Evolutionary conservation across 2,888 invertebrate genomes (phyloP).

Genomic region (Morpho achilles): DNA sequence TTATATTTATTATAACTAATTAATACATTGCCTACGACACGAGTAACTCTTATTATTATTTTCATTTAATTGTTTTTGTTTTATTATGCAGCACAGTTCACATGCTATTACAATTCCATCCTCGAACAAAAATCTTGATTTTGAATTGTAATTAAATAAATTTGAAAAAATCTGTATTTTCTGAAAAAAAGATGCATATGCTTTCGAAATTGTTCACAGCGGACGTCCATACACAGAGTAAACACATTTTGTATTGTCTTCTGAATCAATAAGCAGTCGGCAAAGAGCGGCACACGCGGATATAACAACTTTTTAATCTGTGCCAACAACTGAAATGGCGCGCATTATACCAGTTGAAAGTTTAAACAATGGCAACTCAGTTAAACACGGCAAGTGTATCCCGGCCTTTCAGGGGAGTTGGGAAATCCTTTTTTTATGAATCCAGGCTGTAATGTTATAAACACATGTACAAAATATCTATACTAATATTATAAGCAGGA

Average conservation of each 20-base stretch:
- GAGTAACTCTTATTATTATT: too few relatives aligned
- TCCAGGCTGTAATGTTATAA: not conserved
- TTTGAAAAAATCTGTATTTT: too few relatives aligned
- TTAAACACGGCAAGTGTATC: slow-evolving; percentile 61
- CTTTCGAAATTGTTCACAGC: not conserved
- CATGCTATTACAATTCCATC: too few relatives aligned
- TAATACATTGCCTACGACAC: too few relatives aligned
- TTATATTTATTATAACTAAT: too few relatives aligned
- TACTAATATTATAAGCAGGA: too few relatives aligned
- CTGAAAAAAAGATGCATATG: not conserved
- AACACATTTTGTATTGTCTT: slow-evolving; percentile 10
- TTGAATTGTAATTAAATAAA: too few relatives aligned
- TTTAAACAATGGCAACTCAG: slow-evolving; percentile 49
- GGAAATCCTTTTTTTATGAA: slow-evolving; percentile 10
- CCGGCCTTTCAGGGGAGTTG: slow-evolving; percentile 26
- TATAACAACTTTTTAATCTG: slow-evolving; percentile 34
- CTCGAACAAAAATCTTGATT: too few relatives aligned
- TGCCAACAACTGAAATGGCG: slow-evolving; percentile 33
- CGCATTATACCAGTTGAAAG: slow-evolving; percentile 46
- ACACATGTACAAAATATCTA: too few relatives aligned
- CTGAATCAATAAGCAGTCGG: slow-evolving; percentile 25
- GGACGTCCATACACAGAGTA: not conserved
- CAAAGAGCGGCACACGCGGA: slow-evolving; percentile 34
- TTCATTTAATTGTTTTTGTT: too few relatives aligned
- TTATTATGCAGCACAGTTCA: too few relatives aligned